phyloP scores from a whole-genome alignment of 2,888 invertebrate genomes.

The Neoascia interrupta region DNA sequence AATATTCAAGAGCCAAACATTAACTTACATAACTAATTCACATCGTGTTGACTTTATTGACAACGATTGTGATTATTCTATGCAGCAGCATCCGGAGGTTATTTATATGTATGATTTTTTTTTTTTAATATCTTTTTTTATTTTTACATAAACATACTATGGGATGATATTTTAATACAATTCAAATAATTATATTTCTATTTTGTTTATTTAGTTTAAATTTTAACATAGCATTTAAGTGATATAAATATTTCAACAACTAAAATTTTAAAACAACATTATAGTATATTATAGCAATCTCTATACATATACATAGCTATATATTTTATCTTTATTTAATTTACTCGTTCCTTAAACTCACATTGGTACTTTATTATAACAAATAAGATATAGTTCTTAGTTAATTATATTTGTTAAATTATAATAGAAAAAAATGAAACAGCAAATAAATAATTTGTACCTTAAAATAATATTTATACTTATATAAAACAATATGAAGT shows the following conservation, averaged over 20 bases:
- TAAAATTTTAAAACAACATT: constrained; percentile 72
- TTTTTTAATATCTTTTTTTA: too few relatives aligned
- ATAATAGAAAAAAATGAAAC: constrained; percentile 12
- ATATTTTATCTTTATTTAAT: constrained; percentile 42
- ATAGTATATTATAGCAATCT: constrained; percentile 67
- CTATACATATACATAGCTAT: constrained; percentile 71
- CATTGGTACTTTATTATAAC: constrained; percentile 60
- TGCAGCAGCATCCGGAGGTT: too few relatives aligned
- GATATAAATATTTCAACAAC: constrained; percentile 61
- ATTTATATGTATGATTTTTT: too few relatives aligned
- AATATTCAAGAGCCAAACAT: too few relatives aligned
- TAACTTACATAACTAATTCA: too few relatives aligned
- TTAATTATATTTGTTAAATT: neutral
- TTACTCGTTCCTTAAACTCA: constrained; percentile 53
- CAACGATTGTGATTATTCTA: too few relatives aligned
- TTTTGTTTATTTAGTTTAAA: constrained; percentile 22
- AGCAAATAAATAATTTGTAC: constrained; percentile 50
- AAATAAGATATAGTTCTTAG: constrained; percentile 52
- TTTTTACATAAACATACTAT: constrained; percentile 48
- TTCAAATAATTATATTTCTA: constrained; percentile 5
- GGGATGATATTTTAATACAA: constrained; percentile 50
- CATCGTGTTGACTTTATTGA: constrained; percentile 37
- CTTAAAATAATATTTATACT: constrained; percentile 35
- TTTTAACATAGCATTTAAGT: constrained; percentile 44
- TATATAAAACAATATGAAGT: constrained; percentile 27